Percentiles rank a stretch among this genome's conserved stretches.
These are phyloP conservation scores for Leguminivora glycinivorella DNA, from an alignment of 1,140 invertebrate genomes.

Conservation along the genomic window DNA sequence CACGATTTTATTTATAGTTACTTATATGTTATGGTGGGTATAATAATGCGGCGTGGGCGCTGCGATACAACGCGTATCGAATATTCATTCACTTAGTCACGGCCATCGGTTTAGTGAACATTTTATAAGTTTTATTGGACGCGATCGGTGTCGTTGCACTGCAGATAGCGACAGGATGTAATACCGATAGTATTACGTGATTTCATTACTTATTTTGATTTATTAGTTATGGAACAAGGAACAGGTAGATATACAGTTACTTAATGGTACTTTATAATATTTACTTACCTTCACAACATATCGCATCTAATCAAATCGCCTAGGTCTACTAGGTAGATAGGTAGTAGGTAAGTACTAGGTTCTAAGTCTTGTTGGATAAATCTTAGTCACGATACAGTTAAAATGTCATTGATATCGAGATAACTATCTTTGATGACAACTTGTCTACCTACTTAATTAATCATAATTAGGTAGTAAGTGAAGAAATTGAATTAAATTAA, in stretches of 20 bases:
- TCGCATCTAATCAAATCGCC: neutral
- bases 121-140: constrained; percentile 38
- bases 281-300: neutral
- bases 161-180: constrained; percentile 6
- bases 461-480: too few species aligned
- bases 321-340: neutral
- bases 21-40: constrained; percentile 60
- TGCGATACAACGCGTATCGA: constrained; percentile 55
- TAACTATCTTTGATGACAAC: neutral
- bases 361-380: too few species aligned
- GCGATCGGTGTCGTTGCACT: constrained; percentile 18
- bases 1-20: constrained; percentile 76
- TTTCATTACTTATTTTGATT: neutral
- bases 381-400: neutral
- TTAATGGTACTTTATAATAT: too few species aligned
- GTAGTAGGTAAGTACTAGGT: neutral
- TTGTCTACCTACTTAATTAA: neutral
- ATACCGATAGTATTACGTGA: neutral
- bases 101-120: constrained; percentile 45
- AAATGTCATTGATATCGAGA: neutral
- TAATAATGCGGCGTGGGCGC: constrained; percentile 65
- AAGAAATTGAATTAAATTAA: too few species aligned
- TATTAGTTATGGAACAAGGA: neutral
- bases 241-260: neutral
- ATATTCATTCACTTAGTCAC: constrained; percentile 56